These are phyloP conservation scores for Caligus rogercresseyi DNA, from an alignment of 1,140 invertebrate species.

Conservation along the genomic window DNA sequence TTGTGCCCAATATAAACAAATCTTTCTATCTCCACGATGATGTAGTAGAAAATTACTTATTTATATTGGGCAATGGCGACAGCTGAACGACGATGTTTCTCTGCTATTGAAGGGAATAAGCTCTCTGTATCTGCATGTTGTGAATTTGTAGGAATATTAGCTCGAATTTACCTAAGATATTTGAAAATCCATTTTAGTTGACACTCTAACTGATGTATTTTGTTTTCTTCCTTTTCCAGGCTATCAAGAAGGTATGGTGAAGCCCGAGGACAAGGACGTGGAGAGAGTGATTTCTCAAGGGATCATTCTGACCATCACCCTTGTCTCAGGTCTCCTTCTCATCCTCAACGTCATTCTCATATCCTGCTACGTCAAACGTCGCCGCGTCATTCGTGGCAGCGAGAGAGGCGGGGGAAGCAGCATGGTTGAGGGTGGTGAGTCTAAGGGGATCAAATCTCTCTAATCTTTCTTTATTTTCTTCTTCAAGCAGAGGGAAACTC, in stretches of 20 bases:
- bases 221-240: conserved; percentile 9
- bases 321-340: conserved; percentile 49
- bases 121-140: too few species aligned
- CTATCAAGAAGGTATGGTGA: conserved; percentile 17
- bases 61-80: too few species aligned
- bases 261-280: conserved; percentile 9
- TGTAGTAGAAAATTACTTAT: too few species aligned
- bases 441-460: background rate
- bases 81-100: too few species aligned
- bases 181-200: too few species aligned
- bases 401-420: background rate
- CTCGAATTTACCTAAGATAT: too few species aligned
- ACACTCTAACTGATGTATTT: too few species aligned
- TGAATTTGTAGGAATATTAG: too few species aligned
- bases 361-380: conserved; percentile 53
- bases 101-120: too few species aligned
- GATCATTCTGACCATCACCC: conserved; percentile 50
- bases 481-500: background rate
- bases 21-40: too few species aligned
- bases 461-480: background rate
- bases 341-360: conserved; percentile 65
- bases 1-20: too few species aligned
- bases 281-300: conserved; percentile 33
- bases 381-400: background rate
- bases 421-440: background rate